Conservation (phyloP, 1,140 invertebrate genomes). For the Pissodes strobi region DNA sequence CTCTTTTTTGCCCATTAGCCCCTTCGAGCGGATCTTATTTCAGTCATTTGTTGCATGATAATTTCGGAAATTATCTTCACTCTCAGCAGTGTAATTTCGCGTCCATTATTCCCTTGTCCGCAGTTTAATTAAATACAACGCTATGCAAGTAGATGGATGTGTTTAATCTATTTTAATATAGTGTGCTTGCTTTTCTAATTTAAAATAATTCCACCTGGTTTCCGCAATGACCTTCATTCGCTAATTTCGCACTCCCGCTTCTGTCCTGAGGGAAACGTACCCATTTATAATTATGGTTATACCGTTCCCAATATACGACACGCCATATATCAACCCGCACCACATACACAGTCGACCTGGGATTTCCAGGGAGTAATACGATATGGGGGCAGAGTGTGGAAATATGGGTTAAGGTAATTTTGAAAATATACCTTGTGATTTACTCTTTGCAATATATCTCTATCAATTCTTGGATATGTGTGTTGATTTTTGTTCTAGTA, state of each 20-base stretch:
- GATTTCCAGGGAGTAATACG: slow-evolving; percentile 4
- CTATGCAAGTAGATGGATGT: slow-evolving; percentile 21
- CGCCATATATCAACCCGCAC: slow-evolving; percentile 15
- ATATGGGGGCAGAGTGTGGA: background rate
- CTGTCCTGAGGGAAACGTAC: slow-evolving; percentile 25
- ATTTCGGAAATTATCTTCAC: slow-evolving; percentile 18
- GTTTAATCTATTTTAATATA: slow-evolving; percentile 32
- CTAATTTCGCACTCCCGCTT: slow-evolving; percentile 19
- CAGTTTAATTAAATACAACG: slow-evolving; percentile 22
- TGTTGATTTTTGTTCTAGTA: too few species aligned
- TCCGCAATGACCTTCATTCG: slow-evolving; percentile 17
- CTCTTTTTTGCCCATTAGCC: too few species aligned
- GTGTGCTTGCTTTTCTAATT: slow-evolving; percentile 25
- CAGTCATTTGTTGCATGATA: too few species aligned
- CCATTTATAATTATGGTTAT: slow-evolving; percentile 31
- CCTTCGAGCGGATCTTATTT: too few species aligned
- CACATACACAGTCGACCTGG: slow-evolving; percentile 5
- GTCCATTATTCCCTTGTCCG: slow-evolving; percentile 26
- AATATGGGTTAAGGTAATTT: slow-evolving; percentile 4
- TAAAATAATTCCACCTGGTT: slow-evolving; percentile 29
- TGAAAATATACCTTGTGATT: too few species aligned
- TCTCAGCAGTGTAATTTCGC: slow-evolving; percentile 21
- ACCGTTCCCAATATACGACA: slow-evolving; percentile 24
- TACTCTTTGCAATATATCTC: too few species aligned
- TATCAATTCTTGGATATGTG: too few species aligned